Evolutionary conservation across 2,888 invertebrate genomes (phyloP).

Genomic region (Meloe dianella): DNA sequence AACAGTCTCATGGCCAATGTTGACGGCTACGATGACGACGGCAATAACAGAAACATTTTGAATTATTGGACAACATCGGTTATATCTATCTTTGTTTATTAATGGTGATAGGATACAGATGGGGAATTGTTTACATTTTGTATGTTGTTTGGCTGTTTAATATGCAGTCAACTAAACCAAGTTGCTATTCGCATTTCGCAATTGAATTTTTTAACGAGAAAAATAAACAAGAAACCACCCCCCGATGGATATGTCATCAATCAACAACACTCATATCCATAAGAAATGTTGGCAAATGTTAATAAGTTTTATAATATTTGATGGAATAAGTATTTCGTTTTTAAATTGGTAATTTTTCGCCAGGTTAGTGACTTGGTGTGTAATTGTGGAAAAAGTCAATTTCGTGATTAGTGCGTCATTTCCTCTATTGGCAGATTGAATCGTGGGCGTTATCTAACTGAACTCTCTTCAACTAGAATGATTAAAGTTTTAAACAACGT

Average conservation of each 20-base stretch:
- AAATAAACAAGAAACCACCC: constrained; percentile 40
- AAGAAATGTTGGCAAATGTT: too few species aligned
- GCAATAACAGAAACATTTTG: constrained; percentile 42
- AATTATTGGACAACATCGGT: constrained; percentile 44
- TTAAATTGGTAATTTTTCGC: neutral
- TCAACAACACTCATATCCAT: neutral
- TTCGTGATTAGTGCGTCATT: constrained; percentile 10
- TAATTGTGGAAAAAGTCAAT: constrained; percentile 7
- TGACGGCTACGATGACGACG: constrained; percentile 36
- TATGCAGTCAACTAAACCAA: constrained; percentile 55
- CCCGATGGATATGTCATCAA: neutral
- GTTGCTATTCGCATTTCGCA: constrained; percentile 50
- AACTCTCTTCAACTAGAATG: constrained; percentile 7
- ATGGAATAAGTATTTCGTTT: neutral
- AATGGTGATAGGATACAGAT: constrained; percentile 29
- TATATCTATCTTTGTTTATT: constrained; percentile 39
- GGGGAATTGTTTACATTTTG: constrained; percentile 41
- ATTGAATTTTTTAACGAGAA: constrained; percentile 50
- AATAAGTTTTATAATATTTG: neutral
- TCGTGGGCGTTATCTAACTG: constrained; percentile 7
- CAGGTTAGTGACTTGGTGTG: constrained; percentile 8
- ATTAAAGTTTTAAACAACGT: constrained; percentile 3
- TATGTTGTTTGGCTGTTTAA: constrained; percentile 47
- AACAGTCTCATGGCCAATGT: constrained; percentile 53
- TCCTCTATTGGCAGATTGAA: constrained; percentile 10